A percentile compares a stretch with the other conserved stretches of the same genome.
Conservation (phyloP, 2,797 vertebrate species). For the Sylvia borin region DNA sequence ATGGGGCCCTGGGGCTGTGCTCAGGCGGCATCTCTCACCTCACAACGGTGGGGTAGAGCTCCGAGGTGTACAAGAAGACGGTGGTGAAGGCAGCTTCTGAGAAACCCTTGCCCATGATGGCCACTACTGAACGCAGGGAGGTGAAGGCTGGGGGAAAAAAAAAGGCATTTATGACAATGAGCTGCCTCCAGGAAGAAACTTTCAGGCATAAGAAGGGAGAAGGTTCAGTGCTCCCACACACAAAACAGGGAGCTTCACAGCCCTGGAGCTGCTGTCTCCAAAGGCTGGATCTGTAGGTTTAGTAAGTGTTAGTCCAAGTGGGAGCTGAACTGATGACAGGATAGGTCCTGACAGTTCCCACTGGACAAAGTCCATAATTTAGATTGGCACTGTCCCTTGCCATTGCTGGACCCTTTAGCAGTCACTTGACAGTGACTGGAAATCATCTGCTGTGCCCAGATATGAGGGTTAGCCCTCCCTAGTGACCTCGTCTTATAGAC, state of each 20-base stretch:
- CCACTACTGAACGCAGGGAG: slow-evolving; percentile 75
- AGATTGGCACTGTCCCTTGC: neutral
- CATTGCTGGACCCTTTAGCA: neutral
- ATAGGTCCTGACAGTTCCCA: neutral
- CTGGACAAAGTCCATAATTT: neutral
- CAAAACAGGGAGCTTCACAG: neutral
- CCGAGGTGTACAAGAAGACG: slow-evolving; percentile 82
- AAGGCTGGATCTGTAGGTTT: neutral
- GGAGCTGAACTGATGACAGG: neutral
- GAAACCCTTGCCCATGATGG: slow-evolving; percentile 83
- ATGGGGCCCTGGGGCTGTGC: neutral
- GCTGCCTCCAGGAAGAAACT: neutral
- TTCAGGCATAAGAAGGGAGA: neutral
- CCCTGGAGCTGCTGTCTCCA: neutral
- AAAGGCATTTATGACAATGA: neutral
- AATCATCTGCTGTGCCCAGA: neutral
- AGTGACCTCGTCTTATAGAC: neutral
- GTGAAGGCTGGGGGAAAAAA: slow-evolving; percentile 69
- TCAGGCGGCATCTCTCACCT: slow-evolving; percentile 76
- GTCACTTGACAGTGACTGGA: neutral
- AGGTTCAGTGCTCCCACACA: neutral
- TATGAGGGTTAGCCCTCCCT: neutral
- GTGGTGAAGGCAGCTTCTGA: slow-evolving; percentile 85
- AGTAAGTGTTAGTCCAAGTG: neutral
- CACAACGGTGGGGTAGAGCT: slow-evolving; percentile 90